A percentile compares a stretch with the other conserved stretches of the same genome.
Conservation (phyloP, 2,113 vertebrate genomes). For the Pampusana beccarii region DNA sequence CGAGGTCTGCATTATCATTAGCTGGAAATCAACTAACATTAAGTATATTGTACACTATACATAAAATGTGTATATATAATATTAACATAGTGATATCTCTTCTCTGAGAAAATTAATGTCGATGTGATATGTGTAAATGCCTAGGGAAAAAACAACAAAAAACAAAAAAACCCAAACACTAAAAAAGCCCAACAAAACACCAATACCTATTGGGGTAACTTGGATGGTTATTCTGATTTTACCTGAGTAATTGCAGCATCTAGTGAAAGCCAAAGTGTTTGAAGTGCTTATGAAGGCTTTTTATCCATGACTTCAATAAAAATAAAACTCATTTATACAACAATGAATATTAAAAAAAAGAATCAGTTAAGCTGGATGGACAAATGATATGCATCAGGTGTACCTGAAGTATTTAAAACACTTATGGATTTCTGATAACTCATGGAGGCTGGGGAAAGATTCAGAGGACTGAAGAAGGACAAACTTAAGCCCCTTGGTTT, state of each 20-base stretch:
- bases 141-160: background rate
- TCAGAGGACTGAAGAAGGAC: background rate
- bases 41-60: background rate
- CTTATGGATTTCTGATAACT: background rate
- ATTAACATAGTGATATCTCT: background rate
- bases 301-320: background rate
- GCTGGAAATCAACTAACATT: background rate
- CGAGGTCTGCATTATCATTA: background rate
- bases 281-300: background rate
- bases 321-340: background rate
- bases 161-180: background rate
- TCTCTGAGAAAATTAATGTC: background rate
- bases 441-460: background rate
- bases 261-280: background rate
- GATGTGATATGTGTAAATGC: background rate
- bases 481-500: background rate
- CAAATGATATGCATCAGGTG: background rate
- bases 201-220: background rate
- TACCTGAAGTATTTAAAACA: background rate
- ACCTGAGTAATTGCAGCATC: background rate
- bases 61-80: background rate
- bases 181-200: too few relatives aligned
- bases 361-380: background rate
- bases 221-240: background rate
- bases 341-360: background rate